phyloP scores from a whole-genome alignment of 2,797 vertebrate genomes.

The Prunella strophiata region DNA sequence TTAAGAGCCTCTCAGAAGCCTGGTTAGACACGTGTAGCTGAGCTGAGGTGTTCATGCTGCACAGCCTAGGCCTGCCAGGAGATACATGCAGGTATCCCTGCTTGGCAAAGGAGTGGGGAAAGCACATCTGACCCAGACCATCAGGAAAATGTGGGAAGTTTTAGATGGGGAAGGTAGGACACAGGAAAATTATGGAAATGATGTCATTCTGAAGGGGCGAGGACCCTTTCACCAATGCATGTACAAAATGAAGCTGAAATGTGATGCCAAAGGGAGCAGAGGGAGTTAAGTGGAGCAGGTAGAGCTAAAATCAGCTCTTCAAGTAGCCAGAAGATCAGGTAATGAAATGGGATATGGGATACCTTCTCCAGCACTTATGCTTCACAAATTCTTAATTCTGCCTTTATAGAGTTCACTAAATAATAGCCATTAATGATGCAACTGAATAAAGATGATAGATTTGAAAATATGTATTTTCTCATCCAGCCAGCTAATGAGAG shows the following conservation, averaged over 20 bases:
- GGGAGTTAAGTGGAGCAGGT: not conserved
- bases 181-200: fast-evolving
- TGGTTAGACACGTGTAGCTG: not conserved
- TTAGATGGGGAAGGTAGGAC: not conserved
- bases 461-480: not conserved
- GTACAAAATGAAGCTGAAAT: not conserved
- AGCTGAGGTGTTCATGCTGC: not conserved
- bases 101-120: not conserved
- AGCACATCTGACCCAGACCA: not conserved
- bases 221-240: not conserved
- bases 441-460: not conserved
- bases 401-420: not conserved
- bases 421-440: not conserved
- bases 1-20: not conserved
- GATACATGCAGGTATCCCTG: fast-evolving
- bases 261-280: not conserved
- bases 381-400: not conserved
- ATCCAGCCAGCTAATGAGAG: not conserved
- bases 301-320: not conserved
- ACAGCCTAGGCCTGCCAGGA: not conserved
- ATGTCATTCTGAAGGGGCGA: not conserved
- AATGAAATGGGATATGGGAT: not conserved
- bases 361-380: not conserved
- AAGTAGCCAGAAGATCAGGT: not conserved
- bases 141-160: not conserved